Conservation (phyloP, 2,797 vertebrate genomes). For the Manis pentadactyla region DNA sequence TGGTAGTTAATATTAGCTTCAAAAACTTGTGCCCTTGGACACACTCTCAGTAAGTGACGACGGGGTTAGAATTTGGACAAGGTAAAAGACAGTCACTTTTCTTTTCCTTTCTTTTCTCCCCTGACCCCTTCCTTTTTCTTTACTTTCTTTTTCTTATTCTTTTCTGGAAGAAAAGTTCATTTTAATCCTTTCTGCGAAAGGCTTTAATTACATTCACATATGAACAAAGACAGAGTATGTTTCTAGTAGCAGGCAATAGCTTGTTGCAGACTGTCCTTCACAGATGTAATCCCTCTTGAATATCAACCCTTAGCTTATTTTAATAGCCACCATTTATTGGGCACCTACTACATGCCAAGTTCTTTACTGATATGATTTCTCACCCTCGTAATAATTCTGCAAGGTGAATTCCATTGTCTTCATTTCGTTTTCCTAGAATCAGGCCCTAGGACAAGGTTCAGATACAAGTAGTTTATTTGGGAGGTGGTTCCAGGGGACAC, state of each 20-base stretch:
- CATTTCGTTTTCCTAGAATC: background rate
- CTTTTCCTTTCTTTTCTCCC: too few species aligned
- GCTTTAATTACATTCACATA: background rate
- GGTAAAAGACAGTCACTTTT: background rate
- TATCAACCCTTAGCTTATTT: constrained; percentile 21
- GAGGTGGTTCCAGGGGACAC: background rate
- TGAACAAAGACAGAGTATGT: background rate
- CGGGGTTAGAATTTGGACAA: background rate
- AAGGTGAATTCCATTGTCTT: background rate
- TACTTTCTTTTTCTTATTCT: background rate
- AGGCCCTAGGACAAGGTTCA: background rate
- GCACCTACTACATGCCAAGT: background rate
- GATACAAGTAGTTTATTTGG: background rate
- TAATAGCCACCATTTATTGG: background rate
- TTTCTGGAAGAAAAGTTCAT: background rate
- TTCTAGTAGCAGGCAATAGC: background rate
- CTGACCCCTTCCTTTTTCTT: background rate
- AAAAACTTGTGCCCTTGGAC: constrained; percentile 8
- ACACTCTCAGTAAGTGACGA: background rate
- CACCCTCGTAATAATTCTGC: background rate
- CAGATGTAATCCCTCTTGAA: background rate
- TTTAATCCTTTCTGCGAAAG: background rate
- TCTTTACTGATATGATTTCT: background rate
- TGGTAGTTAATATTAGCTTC: constrained; percentile 42
- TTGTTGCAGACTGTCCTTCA: background rate